These are phyloP conservation scores for Eucriotettix oculatus DNA, from an alignment of 2,888 invertebrate genomes.

Conservation along the genomic window DNA sequence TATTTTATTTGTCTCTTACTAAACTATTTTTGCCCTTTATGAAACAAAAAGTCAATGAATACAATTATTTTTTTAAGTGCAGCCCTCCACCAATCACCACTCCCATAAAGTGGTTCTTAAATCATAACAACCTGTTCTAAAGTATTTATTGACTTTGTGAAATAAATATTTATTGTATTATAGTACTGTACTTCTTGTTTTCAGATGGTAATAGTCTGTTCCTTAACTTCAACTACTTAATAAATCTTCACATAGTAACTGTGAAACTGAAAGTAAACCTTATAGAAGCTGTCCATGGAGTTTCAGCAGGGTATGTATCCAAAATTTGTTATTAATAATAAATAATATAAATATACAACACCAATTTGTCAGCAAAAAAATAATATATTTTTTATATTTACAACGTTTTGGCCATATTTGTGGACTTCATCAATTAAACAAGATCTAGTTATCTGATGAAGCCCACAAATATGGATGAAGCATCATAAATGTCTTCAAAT, in stretches of 20 bases:
- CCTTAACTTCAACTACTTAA: constrained; percentile 49
- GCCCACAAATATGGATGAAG: no score
- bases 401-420: no score
- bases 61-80: no score
- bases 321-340: neutral
- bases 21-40: no score
- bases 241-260: constrained; percentile 55
- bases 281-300: constrained; percentile 35
- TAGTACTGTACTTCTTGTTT: constrained; percentile 8
- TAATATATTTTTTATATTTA: neutral
- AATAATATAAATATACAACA: neutral
- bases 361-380: neutral
- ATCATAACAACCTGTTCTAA: no score
- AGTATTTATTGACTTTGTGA: neutral
- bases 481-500: no score
- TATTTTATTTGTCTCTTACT: no score
- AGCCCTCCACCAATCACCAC: no score
- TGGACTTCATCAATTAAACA: no score
- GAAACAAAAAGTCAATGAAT: no score
- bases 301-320: constrained; percentile 34
- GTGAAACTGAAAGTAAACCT: constrained; percentile 44
- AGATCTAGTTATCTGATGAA: no score
- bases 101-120: no score
- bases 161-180: neutral
- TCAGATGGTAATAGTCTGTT: constrained; percentile 46